These are phyloP conservation scores for Marronus borbonicus DNA, from an alignment of 2,888 invertebrate genomes.

Conservation along the genomic window DNA sequence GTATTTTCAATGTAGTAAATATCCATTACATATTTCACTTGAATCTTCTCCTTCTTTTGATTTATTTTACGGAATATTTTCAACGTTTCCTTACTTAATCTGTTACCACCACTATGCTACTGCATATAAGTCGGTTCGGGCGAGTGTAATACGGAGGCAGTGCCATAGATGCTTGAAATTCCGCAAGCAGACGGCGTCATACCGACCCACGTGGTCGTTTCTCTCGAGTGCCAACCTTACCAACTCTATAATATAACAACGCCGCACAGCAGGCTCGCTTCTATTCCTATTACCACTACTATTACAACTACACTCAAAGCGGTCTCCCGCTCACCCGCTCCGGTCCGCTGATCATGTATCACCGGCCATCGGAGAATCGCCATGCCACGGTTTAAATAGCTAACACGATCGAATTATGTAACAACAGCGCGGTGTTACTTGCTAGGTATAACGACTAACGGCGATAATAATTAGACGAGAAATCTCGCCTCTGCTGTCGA, in stretches of 20 bases:
- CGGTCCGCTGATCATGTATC: constrained; percentile 11
- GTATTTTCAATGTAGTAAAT: background rate
- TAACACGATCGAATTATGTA: constrained; percentile 34
- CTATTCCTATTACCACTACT: constrained; percentile 4
- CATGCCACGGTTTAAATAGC: constrained; percentile 22
- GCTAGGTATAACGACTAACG: background rate
- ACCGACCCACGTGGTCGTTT: constrained; percentile 27
- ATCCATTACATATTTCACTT: background rate
- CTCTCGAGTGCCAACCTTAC: constrained; percentile 15
- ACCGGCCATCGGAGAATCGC: constrained; percentile 10
- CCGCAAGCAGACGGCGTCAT: constrained; percentile 17
- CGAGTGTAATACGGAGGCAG: constrained; percentile 36
- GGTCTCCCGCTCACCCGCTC: constrained; percentile 8
- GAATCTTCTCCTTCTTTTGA: background rate
- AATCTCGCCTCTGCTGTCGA: background rate
- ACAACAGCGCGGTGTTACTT: constrained; percentile 1
- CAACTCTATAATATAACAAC: background rate
- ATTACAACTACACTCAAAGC: constrained; percentile 6
- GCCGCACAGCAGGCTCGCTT: background rate
- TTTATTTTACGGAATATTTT: background rate
- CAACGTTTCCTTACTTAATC: background rate
- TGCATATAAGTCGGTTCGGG: constrained; percentile 11
- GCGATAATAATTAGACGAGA: constrained; percentile 2
- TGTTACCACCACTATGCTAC: constrained; percentile 1
- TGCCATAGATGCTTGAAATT: constrained; percentile 31